phyloP scores from a whole-genome alignment of 2,888 invertebrate species.

The Hypselothyrea guttata region DNA sequence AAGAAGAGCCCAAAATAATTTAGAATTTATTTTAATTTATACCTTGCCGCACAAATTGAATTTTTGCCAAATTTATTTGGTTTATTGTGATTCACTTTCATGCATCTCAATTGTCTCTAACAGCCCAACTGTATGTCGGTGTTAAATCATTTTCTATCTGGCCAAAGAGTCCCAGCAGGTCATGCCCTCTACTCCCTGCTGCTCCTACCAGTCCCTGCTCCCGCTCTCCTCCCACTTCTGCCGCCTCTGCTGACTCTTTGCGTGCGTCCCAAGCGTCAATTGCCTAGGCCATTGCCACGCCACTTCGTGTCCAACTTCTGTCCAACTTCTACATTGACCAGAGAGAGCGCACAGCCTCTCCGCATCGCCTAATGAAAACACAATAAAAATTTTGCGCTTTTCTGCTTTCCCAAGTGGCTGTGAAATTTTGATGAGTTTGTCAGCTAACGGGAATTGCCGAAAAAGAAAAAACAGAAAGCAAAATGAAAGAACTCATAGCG shows the following conservation, averaged over 20 bases:
- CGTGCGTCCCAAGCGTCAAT: conserved; percentile 46
- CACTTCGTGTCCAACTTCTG: conserved; percentile 7
- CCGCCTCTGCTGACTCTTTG: conserved; percentile 12
- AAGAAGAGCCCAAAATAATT: too few relatives aligned
- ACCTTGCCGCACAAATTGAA: background rate
- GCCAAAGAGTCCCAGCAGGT: conserved; percentile 38
- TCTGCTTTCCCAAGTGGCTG: conserved; percentile 75
- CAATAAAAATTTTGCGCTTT: conserved; percentile 76
- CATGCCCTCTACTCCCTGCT: background rate
- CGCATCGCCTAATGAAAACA: conserved; percentile 67
- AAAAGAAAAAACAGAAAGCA: conserved; percentile 13
- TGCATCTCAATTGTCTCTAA: background rate
- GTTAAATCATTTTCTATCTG: conserved; percentile 7
- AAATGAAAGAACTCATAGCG: conserved; percentile 32
- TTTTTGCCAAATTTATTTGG: background rate
- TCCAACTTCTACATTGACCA: conserved; percentile 41
- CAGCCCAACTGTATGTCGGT: conserved; percentile 11
- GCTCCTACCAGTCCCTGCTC: too few relatives aligned
- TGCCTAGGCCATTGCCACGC: conserved; percentile 28
- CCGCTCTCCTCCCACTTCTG: too few relatives aligned
- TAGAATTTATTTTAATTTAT: background rate
- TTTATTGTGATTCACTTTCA: background rate
- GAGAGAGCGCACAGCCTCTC: conserved; percentile 1
- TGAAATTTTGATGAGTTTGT: conserved; percentile 73
- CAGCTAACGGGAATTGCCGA: conserved; percentile 62